Conservation (phyloP, 64 coral and sea anemone genomes). For the Hydrozoanthus tunicans region DNA sequence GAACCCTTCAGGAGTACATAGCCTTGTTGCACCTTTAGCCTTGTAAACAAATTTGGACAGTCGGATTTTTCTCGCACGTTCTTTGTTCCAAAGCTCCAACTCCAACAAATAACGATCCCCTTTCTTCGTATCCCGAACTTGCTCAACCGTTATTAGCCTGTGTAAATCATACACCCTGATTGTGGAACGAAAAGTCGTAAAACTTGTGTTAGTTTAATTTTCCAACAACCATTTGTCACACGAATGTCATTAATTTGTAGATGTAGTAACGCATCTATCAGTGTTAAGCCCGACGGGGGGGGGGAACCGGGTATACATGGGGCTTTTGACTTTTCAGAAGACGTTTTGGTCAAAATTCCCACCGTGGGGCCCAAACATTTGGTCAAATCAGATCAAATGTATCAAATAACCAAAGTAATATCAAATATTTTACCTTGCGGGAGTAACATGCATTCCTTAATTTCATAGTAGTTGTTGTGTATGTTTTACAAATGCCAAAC, state of each 20-base stretch:
- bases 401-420: too few relatives aligned
- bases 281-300: too few relatives aligned
- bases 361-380: too few relatives aligned
- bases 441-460: too few relatives aligned
- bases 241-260: neutral
- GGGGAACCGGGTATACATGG: too few relatives aligned
- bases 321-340: too few relatives aligned
- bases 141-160: conserved; percentile 59
- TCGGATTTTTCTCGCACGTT: conserved; percentile 24
- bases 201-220: neutral
- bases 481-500: too few relatives aligned
- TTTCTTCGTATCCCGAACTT: conserved; percentile 55
- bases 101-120: conserved; percentile 74
- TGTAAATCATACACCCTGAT: neutral
- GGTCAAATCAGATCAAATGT: too few relatives aligned
- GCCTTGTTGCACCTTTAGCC: neutral
- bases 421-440: too few relatives aligned
- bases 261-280: too few relatives aligned
- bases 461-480: too few relatives aligned
- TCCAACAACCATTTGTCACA: neutral
- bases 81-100: conserved; percentile 45
- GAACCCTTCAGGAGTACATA: conserved; percentile 82
- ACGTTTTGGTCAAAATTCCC: too few relatives aligned
- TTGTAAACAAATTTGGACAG: conserved; percentile 76
- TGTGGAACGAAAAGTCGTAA: neutral